Conservation (phyloP, 2,113 vertebrate species). For the Desmodus rotundus region DNA sequence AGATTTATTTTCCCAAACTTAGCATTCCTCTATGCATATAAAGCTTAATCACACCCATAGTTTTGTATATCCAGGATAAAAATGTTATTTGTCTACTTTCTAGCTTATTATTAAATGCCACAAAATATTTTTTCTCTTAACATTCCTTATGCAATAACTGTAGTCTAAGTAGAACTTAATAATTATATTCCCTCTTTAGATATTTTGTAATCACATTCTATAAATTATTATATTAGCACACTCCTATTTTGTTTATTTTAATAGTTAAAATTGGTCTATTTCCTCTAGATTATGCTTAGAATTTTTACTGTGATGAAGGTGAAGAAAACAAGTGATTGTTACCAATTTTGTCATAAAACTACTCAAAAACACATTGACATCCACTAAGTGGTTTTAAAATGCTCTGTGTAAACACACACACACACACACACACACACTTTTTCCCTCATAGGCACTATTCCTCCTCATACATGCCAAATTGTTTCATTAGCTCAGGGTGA, state of each 20-base stretch:
- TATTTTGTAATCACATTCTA: not conserved
- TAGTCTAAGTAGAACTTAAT: not conserved
- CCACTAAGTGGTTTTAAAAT: not conserved
- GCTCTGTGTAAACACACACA: not conserved
- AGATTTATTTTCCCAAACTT: not conserved
- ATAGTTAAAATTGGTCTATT: not conserved
- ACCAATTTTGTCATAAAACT: not conserved
- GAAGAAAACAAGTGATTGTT: not conserved
- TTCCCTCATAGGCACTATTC: not conserved
- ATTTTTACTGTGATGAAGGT: not conserved
- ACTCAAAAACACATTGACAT: not conserved
- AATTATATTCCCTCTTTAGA: not conserved
- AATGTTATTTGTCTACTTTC: not conserved
- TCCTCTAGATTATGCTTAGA: not conserved
- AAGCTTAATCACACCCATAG: not conserved
- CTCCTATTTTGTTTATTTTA: not conserved
- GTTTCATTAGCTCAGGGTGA: not conserved
- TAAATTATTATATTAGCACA: not conserved
- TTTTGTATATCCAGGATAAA: not conserved
- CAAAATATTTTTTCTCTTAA: not conserved
- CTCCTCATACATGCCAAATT: not conserved
- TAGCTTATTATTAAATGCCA: not conserved
- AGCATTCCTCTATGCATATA: not conserved
- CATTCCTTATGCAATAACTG: not conserved
- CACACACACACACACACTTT: not conserved